These are phyloP conservation scores for Luffia ferchaultella DNA, from an alignment of 2,888 invertebrate genomes.

Conservation along the genomic window DNA sequence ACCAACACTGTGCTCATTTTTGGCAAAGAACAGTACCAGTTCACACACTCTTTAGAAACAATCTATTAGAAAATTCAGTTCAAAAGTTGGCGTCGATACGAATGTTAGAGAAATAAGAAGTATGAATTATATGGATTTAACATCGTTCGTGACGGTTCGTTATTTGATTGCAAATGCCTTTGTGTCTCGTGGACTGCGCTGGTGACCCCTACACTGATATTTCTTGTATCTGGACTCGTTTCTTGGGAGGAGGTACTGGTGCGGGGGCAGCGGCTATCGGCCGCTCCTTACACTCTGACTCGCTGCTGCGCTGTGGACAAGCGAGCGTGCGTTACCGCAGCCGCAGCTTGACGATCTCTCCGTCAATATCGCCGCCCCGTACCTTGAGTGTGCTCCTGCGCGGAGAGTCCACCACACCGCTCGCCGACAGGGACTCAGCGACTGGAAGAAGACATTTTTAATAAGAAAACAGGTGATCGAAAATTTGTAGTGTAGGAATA, in stretches of 20 bases:
- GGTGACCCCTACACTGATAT: conserved; percentile 73
- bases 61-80: background rate
- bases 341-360: background rate
- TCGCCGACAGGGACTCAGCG: no score
- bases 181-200: background rate
- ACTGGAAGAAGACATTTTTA: no score
- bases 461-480: no score
- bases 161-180: no score
- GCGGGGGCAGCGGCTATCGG: conserved; percentile 23
- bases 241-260: conserved; percentile 68
- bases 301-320: conserved; percentile 64
- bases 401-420: no score
- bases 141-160: no score
- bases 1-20: no score
- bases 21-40: background rate
- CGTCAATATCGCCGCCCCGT: background rate
- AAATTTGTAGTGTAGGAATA: no score
- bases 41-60: background rate
- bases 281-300: conserved; percentile 51
- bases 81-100: background rate
- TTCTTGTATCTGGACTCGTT: conserved; percentile 83
- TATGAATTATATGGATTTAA: no score
- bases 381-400: background rate
- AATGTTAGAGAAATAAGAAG: background rate
- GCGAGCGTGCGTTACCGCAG: conserved; percentile 16